phyloP scores from a whole-genome alignment of 2,113 vertebrate genomes.

The Prochilodus magdalenae region DNA sequence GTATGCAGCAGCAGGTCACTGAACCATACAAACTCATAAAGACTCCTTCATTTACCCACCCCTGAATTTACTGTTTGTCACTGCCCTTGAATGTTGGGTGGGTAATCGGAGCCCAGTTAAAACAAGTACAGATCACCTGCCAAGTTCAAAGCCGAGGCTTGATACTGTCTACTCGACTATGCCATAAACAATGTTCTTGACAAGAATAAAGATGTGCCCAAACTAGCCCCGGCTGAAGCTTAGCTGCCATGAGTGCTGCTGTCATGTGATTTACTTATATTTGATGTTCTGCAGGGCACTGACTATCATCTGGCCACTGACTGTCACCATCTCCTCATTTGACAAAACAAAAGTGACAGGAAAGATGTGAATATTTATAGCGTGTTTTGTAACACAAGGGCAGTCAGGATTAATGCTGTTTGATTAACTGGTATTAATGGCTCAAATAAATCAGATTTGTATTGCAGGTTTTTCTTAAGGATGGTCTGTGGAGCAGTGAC shows the following conservation, averaged over 20 bases:
- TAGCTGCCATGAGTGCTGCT: background rate
- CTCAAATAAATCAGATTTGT: background rate
- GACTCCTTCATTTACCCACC: background rate
- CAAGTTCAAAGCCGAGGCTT: background rate
- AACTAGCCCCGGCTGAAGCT: background rate
- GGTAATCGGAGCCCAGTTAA: background rate
- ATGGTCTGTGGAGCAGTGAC: no score
- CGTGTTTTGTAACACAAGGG: background rate
- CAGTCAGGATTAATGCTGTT: background rate
- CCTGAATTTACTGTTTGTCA: background rate
- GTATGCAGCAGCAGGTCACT: background rate
- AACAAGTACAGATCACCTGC: background rate
- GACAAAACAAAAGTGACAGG: background rate
- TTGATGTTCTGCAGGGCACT: background rate
- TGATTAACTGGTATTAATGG: background rate
- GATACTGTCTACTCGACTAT: background rate
- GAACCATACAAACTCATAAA: background rate
- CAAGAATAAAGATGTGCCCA: background rate
- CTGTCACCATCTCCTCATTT: background rate
- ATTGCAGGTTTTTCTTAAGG: background rate
- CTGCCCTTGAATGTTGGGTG: background rate
- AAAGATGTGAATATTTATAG: background rate
- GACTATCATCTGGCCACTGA: no score
- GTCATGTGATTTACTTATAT: background rate
- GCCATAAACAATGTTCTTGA: background rate